Conservation (phyloP, 2,113 vertebrate species). For the Falcunculus frontatus region DNA sequence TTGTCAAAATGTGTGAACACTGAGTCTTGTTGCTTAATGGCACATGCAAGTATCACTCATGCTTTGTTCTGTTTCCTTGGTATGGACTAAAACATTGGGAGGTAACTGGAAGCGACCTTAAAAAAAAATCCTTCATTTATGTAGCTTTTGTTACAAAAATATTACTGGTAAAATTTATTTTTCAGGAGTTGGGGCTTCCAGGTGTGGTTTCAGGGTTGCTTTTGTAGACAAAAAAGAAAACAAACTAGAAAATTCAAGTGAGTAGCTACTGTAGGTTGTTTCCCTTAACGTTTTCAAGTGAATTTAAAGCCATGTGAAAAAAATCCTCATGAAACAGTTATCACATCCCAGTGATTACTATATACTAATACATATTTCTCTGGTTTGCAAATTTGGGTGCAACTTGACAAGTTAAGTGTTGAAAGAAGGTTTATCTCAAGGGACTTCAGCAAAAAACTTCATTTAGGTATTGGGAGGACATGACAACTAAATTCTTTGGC, state of each 20-base stretch:
- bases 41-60: background rate
- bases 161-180: background rate
- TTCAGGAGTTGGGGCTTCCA: background rate
- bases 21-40: background rate
- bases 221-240: background rate
- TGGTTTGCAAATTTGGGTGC: background rate
- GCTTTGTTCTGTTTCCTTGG: background rate
- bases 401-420: background rate
- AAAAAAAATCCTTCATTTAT: background rate
- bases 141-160: background rate
- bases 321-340: background rate
- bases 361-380: background rate
- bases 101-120: background rate
- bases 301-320: background rate
- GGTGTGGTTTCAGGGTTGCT: background rate
- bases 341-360: background rate
- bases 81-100: background rate
- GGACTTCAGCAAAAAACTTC: background rate
- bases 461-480: background rate
- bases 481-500: background rate
- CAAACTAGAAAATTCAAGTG: background rate
- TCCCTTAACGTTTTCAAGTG: background rate
- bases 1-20: background rate
- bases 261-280: background rate
- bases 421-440: background rate